Percentiles rank a stretch among this genome's conserved stretches.
Conservation (phyloP, 2,888 invertebrate species). For the Latheticus oryzae region DNA sequence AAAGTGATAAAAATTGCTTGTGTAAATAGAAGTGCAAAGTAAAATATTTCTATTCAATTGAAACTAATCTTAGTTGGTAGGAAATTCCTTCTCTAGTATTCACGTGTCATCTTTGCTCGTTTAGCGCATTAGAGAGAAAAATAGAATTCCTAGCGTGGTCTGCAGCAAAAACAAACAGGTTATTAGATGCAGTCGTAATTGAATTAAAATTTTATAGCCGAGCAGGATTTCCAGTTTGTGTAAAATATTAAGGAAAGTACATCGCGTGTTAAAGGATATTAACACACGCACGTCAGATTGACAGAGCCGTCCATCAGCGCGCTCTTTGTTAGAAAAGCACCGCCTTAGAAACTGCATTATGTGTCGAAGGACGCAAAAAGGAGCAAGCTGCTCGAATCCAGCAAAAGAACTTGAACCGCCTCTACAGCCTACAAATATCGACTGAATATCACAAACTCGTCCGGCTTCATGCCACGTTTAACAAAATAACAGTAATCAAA, state of each 20-base stretch:
- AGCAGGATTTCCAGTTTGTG: constrained; percentile 44
- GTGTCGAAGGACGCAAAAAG: constrained; percentile 32
- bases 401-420: constrained; percentile 18
- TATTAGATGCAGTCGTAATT: constrained; percentile 42
- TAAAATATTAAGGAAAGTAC: constrained; percentile 43
- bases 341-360: constrained; percentile 40
- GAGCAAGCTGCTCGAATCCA: constrained; percentile 12
- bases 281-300: constrained; percentile 38
- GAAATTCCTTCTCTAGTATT: too few species aligned
- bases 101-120: too few species aligned
- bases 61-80: constrained; percentile 1
- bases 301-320: constrained; percentile 40
- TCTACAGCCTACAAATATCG: constrained; percentile 33
- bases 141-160: background rate
- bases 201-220: constrained; percentile 42
- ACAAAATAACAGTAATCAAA: constrained; percentile 53
- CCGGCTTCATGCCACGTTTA: constrained; percentile 45
- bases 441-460: constrained; percentile 37
- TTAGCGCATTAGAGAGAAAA: too few species aligned
- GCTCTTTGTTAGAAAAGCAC: constrained; percentile 38
- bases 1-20: too few species aligned
- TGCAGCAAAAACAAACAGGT: constrained; percentile 34
- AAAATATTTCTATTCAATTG: too few species aligned
- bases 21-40: too few species aligned
- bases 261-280: constrained; percentile 42